phyloP scores from a whole-genome alignment of 2,888 invertebrate species.

The Mythimna pallens region DNA sequence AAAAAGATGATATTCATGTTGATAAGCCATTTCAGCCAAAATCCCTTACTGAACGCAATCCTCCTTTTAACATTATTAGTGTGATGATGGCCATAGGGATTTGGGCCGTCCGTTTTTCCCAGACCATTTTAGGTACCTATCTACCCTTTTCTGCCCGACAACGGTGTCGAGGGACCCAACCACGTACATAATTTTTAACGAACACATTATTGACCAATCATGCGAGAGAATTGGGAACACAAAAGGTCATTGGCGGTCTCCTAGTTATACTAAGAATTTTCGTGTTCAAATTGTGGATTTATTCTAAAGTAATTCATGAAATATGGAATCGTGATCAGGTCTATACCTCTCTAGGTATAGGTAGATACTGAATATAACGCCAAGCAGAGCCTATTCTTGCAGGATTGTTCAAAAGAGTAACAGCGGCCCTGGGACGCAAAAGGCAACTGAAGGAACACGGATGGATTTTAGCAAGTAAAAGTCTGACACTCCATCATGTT shows the following conservation, averaged over 20 bases:
- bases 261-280: not conserved
- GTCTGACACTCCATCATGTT: too few relatives aligned
- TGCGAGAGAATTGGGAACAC: constrained; percentile 14
- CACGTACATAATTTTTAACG: constrained; percentile 22
- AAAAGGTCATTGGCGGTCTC: constrained; percentile 12
- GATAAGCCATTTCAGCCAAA: constrained; percentile 7
- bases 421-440: too few relatives aligned
- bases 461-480: too few relatives aligned
- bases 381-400: too few relatives aligned
- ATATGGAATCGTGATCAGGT: not conserved
- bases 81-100: constrained; percentile 18
- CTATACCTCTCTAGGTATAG: too few relatives aligned
- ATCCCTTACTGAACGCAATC: not conserved
- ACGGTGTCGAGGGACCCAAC: constrained; percentile 3
- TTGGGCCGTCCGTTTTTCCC: constrained; percentile 5
- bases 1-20: not conserved
- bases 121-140: constrained; percentile 6
- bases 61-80: constrained; percentile 27
- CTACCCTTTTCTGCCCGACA: constrained; percentile 20
- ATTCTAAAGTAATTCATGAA: not conserved
- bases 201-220: constrained; percentile 33
- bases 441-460: too few relatives aligned
- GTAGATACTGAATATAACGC: too few relatives aligned
- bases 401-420: too few relatives aligned
- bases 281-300: constrained; percentile 8